Base-by-base conservation (phyloP, 53 echinoderm and acorn worm genomes). In the Pentamera pediparva region DNA sequence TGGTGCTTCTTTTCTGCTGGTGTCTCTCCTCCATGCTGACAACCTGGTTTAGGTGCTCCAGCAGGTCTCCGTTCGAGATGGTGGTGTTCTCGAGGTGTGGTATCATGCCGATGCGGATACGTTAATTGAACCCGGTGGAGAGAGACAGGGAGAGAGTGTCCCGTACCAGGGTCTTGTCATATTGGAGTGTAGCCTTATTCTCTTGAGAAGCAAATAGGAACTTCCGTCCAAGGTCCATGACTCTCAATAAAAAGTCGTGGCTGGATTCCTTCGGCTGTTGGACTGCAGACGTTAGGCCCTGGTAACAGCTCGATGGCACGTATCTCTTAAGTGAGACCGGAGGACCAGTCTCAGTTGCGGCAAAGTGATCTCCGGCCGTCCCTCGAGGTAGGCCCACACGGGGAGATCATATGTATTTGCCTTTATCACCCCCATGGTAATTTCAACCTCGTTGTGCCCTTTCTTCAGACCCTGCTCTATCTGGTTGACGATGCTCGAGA, bases 301-400 rank as follows among this genome's bases (percentile, higher is more conserved):
- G 54, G 28, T 54, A 54, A 6, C 54, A 54, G 24, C 24, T 54
- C 54, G 6, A 28, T 22, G 25, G 54, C 54, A 54, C 28, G 24
- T 54, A 24, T 28, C 24, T 54, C 54, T 54, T 28, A 53, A 86
- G 35, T 86, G 82, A 0, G 54, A 32, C 39, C 82, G 49, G 1
- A 82, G 13, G 19, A 78, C 35, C 0, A 37, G 4, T 21, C 74
- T 24, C 0, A 82, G 19, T 10, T 77, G 62, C 1, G 49, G 29
- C 7, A 82, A 59, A 3, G 5, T 43, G 11, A 87, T 13, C 3
- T 59, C 17, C 0, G 34, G 12, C 15, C 72, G 62, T 3, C 87
- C 55, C 15, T 82, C 74, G 5, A 82, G 67, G 39, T 73, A 82
- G 37, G 78, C 65, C 11, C 58, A 12, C 4, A 82, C 37, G 4